Base-by-base conservation (phyloP, 2,888 invertebrate genomes). In the Metopia argyrocephala region DNA sequence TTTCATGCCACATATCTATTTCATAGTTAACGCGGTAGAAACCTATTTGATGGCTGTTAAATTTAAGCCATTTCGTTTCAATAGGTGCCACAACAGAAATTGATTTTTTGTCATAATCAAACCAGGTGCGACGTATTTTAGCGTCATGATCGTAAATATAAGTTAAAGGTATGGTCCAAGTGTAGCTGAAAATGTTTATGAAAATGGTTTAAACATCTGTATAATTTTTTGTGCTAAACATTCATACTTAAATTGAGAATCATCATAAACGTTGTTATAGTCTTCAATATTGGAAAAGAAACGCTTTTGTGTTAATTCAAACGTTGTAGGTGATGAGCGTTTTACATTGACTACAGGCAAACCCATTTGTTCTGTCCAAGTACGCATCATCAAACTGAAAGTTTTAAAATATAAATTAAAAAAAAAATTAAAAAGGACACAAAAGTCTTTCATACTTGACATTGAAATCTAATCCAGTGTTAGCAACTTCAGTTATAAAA, bases 351-450 rank as follows among this genome's bases (percentile, higher is more conserved):
- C 91, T 0, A 97, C 92, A 0, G 97, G 97, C 86, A 94, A 95
- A 0, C 97, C 97, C 94, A 94, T 96, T 90, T 97, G 97, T 48
- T 93, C 92, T 0, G 96, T 97, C 96, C 96, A 98, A 0, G 97
- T 96, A 86, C 95, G 94, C 95, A 97, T 95, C 78, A 96, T 93
- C 48, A 92, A 88, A 5, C 93, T 93, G 79, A 76, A 80, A 85
- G 9, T 12, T 78, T 21, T 83, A 54, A 70, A n/a, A 81, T 20
- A 18, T 9, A 7, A 20, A 28, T 57, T 3, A 28, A 28, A 28
- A 28, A 3, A 18, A 28, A 28, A 20, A 9, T 28, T 57, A 7
- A 57, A 20, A 3, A 5, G 18, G 6, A 4, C n/a, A 9, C 18
- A 12, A 31, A 6, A 31, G 18, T 50, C 18, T 7, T 1, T 85